phyloP scores from a whole-genome alignment of 2,888 invertebrate species.

The Cactoblastis cactorum region DNA sequence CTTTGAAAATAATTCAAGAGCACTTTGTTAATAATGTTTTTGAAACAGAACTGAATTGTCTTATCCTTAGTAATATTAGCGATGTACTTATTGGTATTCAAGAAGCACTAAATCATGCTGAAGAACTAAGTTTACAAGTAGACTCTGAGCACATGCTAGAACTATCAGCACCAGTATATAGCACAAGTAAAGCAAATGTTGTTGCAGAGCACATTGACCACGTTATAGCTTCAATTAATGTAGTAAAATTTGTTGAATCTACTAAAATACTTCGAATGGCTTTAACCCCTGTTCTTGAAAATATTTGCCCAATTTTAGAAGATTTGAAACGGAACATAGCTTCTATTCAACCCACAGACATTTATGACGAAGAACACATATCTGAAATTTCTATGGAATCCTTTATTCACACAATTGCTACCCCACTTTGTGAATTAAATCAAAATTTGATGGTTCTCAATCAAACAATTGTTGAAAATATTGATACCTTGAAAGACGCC shows the following conservation, averaged over 20 bases:
- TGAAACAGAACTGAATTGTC: conserved; percentile 52
- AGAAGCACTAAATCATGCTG: conserved; percentile 52
- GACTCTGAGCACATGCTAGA: conserved; percentile 52
- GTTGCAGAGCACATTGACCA: conserved; percentile 57
- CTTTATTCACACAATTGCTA: conserved; percentile 55
- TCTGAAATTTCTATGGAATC: conserved; percentile 60
- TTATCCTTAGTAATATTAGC: conserved; percentile 46
- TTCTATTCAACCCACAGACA: conserved; percentile 36
- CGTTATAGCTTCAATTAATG: conserved; percentile 54
- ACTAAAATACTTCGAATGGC: conserved; percentile 33
- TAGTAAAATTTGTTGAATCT: conserved; percentile 45
- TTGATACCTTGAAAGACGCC: conserved; percentile 45
- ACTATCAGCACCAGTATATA: conserved; percentile 26
- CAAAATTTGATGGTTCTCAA: conserved; percentile 52
- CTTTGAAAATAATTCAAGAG: conserved; percentile 52
- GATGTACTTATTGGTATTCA: conserved; percentile 49
- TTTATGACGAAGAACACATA: conserved; percentile 39
- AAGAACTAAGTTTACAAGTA: conserved; percentile 46
- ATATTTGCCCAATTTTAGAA: conserved; percentile 55
- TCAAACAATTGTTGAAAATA: conserved; percentile 55
- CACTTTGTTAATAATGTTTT: conserved; percentile 50
- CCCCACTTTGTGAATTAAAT: conserved; percentile 56
- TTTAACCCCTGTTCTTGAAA: conserved; percentile 44
- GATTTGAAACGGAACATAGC: conserved; percentile 57
- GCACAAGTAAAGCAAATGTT: conserved; percentile 40